Conservation (phyloP, 2,113 vertebrate species). For the Acanthochromis polyacanthus region DNA sequence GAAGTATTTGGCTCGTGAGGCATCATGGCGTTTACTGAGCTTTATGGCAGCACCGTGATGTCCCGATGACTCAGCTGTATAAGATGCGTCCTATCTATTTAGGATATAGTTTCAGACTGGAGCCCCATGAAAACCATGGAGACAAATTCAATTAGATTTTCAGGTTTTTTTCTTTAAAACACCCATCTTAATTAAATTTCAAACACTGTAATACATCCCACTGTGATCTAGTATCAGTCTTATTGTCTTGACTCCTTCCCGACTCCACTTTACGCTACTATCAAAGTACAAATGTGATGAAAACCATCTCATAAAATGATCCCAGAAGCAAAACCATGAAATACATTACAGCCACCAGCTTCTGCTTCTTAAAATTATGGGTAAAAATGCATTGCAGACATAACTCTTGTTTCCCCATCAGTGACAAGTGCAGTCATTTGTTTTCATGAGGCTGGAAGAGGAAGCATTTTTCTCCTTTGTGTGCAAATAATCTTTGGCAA, state of each 20-base stretch:
- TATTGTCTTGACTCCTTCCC: neutral
- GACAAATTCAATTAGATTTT: constrained; percentile 7
- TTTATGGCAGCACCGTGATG: constrained; percentile 22
- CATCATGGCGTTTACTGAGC: constrained; percentile 31
- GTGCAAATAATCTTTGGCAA: constrained; percentile 62
- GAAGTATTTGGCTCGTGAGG: constrained; percentile 5
- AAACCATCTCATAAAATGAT: constrained; percentile 55
- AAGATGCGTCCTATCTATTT: constrained; percentile 15
- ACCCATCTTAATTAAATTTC: neutral
- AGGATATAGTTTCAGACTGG: neutral
- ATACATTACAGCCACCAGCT: constrained; percentile 35
- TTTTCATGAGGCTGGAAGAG: constrained; percentile 61
- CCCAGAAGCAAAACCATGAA: constrained; percentile 40
- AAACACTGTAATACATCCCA: constrained; percentile 16
- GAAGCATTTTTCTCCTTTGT: constrained; percentile 55
- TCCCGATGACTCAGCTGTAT: constrained; percentile 22
- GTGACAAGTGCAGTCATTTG: constrained; percentile 65
- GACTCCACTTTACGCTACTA: neutral
- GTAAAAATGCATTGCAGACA: constrained; percentile 54
- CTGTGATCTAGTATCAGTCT: constrained; percentile 17
- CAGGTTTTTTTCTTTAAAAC: neutral
- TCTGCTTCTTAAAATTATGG: constrained; percentile 52
- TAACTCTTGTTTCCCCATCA: constrained; percentile 60
- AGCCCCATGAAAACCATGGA: constrained; percentile 12
- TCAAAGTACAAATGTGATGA: constrained; percentile 47